Evolutionary conservation across 2,888 invertebrate genomes (phyloP), one percentile per base, ranked within the genome.

Genomic region (Drosophila atripex): DNA sequence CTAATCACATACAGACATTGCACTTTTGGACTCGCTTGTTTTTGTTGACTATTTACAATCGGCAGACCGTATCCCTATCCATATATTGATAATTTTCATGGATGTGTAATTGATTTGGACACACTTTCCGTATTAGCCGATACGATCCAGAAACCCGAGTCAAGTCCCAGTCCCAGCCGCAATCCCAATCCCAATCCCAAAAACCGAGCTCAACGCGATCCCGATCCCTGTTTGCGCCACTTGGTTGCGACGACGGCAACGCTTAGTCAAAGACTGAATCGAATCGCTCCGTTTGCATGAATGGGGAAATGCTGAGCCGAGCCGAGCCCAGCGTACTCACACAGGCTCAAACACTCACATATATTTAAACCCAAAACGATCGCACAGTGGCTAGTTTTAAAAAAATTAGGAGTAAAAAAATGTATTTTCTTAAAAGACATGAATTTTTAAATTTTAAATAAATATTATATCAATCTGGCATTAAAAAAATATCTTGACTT

Each of bases 231-330:
- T 38, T 49, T 38, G 65, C 38, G 64, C 66, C 66, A 51, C 66
- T 68, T 51, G 38, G 69, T 60, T 70, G 71, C 69, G 69, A 54
- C 69, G 59, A 69, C 60, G 52, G 60, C 69, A 32, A 60, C 76
- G 85, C 78, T 79, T 73, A 86, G 82, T 85, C 84, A 85, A 84
- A 84, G 87, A 84, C 84, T 86, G 84, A 77, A 72, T 75, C 43
- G 84, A 77, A 72, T 50, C 53, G 60, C 45, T 60, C 54, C 51
- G 51, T 41, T 41, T 39, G 35, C 30, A 53, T 61, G 64, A 63
- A 63, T 55, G 49, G 66, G 68, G 47, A 63, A 63, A 63, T 60
- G 60, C 61, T 60, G 49, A 56, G 56, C 49, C 49, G 60, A 61
- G 49, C 61, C 61, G 61, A 60, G 63, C 63, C 63, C 60, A 63